A percentile compares a stretch with the other conserved stretches of the same genome.
phyloP scores from a whole-genome alignment of 92 coral and sea anemone species.

The Porites divaricata region DNA sequence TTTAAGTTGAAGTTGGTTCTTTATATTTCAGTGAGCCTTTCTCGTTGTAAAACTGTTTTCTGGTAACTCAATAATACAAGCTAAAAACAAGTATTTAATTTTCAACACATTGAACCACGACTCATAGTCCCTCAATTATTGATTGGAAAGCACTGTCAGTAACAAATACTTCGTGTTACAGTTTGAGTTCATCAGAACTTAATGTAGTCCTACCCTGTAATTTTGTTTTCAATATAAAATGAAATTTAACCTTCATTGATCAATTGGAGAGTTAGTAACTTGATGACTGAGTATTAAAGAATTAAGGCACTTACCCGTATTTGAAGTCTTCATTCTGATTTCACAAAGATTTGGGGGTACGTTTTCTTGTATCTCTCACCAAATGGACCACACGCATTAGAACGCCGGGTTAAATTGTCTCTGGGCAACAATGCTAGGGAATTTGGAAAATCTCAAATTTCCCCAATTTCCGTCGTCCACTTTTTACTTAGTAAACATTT shows the following conservation, averaged over 20 bases:
- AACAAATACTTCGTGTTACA: no score
- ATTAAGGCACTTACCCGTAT: background rate
- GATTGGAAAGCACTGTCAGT: no score
- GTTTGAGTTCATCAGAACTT: no score
- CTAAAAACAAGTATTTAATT: background rate
- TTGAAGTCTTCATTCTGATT: background rate
- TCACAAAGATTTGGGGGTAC: background rate
- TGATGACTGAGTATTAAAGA: background rate
- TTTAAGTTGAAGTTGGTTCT: background rate
- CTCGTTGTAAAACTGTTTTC: background rate
- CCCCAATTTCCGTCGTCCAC: background rate
- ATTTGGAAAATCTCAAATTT: no score
- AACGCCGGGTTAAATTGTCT: background rate
- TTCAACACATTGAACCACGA: no score
- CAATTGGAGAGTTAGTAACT: no score
- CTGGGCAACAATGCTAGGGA: background rate
- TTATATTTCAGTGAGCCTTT: background rate
- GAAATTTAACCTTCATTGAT: no score
- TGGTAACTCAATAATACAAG: no score
- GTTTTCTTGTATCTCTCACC: background rate
- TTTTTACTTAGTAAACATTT: no score
- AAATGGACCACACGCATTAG: background rate
- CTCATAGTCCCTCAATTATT: no score
- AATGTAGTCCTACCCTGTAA: no score
- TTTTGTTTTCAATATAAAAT: no score